phyloP scores from a whole-genome alignment of 2,888 invertebrate genomes.

The Blastobasis lacticolella region DNA sequence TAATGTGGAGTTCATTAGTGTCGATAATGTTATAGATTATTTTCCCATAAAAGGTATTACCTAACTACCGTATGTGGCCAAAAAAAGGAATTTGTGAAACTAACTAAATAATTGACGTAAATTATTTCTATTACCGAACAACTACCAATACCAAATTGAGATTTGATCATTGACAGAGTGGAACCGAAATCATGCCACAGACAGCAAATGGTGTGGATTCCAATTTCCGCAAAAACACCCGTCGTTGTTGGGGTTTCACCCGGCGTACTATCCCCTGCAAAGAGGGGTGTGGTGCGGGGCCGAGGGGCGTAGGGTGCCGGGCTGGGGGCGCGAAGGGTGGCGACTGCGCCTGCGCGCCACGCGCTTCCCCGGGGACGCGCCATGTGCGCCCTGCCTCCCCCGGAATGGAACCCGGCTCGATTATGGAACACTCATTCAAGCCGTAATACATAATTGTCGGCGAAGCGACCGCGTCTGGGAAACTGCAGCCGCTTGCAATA shows the following conservation, averaged over 20 bases:
- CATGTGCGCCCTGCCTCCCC: slow-evolving; percentile 35
- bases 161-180: not conserved
- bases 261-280: slow-evolving; percentile 43
- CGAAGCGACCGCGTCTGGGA: slow-evolving; percentile 30
- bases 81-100: not conserved
- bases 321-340: slow-evolving; percentile 33
- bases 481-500: not conserved
- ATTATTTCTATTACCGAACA: not conserved
- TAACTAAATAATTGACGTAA: not conserved
- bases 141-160: not conserved
- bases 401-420: slow-evolving; percentile 24
- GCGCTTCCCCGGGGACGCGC: slow-evolving; percentile 39
- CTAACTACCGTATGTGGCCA: not conserved
- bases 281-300: slow-evolving; percentile 29
- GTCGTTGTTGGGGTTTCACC: slow-evolving; percentile 40
- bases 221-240: slow-evolving; percentile 64
- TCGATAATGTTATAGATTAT: too few relatives aligned
- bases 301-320: slow-evolving; percentile 20
- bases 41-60: too few relatives aligned
- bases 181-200: slow-evolving; percentile 9
- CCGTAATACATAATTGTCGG: slow-evolving; percentile 41
- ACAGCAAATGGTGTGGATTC: slow-evolving; percentile 41
- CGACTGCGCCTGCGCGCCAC: slow-evolving; percentile 45
- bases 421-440: slow-evolving; percentile 59
- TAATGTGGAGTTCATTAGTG: too few relatives aligned